Evolutionary conservation across 2,797 vertebrate species (phyloP).

Genomic region (Megaceryle alcyon): DNA sequence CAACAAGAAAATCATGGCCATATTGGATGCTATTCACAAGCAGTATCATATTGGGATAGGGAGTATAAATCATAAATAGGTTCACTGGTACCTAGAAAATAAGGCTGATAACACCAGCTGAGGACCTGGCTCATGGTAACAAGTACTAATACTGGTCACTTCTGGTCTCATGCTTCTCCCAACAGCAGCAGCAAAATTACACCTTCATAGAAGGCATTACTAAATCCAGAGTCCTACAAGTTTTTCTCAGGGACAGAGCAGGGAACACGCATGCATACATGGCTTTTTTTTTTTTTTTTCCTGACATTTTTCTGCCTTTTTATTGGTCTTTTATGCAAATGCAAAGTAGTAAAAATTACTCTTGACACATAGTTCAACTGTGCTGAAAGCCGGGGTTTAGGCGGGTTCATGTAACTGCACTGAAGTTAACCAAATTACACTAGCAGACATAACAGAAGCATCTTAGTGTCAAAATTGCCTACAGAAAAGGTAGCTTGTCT

Average conservation of each 20-base stretch:
- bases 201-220: neutral
- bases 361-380: neutral
- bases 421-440: neutral
- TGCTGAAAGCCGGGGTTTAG: neutral
- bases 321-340: neutral
- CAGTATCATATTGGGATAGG: neutral
- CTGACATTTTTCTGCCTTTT: neutral
- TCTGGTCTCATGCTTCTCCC: neutral
- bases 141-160: neutral
- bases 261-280: fast-evolving
- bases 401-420: neutral
- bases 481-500: neutral
- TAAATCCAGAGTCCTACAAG: neutral
- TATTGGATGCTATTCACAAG: neutral
- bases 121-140: neutral
- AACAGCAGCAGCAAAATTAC: neutral
- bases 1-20: neutral
- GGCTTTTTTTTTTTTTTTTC: neutral
- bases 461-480: neutral
- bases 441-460: neutral
- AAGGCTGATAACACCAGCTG: neutral
- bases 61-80: neutral
- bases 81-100: neutral
- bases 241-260: neutral
- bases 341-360: neutral